Evolutionary conservation across 2,888 invertebrate species (phyloP), one percentile per base, ranked within the genome.

Genomic region (Neoascia interrupta): DNA sequence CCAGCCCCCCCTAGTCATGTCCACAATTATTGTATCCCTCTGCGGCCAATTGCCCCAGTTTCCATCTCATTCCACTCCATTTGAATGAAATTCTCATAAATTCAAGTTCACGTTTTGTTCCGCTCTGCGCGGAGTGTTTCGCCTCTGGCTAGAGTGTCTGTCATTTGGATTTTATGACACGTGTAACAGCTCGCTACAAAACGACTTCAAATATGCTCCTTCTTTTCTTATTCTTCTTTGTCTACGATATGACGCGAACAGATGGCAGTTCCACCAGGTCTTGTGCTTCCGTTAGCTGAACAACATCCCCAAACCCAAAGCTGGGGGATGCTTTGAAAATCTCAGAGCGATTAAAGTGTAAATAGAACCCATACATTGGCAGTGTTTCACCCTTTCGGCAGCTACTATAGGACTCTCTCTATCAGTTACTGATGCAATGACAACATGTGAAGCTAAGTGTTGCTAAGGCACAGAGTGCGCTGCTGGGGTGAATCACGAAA

Each of bases 381-480:
- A 28, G 36, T 18, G 41, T 10, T 49, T 60, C 45, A 64, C 72
- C 74, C 75, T 54, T 72, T 72, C 15, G 13, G 21, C 10, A 26
- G 21, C 37, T 5, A 45, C 36, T n/a, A n/a, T n/a, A n/a, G n/a
- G n/a, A n/a, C n/a, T n/a, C n/a, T n/a, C n/a, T n/a, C n/a, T n/a
- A n/a, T n/a, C n/a, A n/a, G n/a, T n/a, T 31, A 6, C 31, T n/a
- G 31, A n/a, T 31, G 47, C 61, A 56, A 73, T 56, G 73, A 79
- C 79, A 79, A 79, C 79, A 79, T 73, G 66, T 79, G 79, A 79
- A 73, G 60, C 66, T 79, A 79, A 79, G 79, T 79, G 79, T 61
- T 73, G 37, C 73, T 66, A 66, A 47, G 73, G 54, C 47, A 16
- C 18, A 15, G 8, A 21, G 47, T 21, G 66, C 56, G 60, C 54